Evolutionary conservation across 2,113 vertebrate genomes (phyloP), one percentile per base, ranked within the genome.

Genomic region (Trematomus loennbergii): DNA sequence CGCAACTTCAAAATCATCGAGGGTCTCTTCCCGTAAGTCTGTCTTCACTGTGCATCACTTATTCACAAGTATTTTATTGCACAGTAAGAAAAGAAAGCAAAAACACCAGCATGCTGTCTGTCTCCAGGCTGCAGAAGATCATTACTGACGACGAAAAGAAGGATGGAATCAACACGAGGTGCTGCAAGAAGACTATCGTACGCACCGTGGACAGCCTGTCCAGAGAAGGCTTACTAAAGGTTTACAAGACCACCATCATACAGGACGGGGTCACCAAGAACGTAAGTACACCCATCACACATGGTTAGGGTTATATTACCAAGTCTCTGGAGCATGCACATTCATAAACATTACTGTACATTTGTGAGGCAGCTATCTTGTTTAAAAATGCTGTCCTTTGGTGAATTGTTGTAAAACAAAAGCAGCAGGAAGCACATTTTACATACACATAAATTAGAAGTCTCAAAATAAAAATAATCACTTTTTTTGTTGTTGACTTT

Each of bases 161-260:
- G 68, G 96, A 97, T 50, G 98, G 98, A 0, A 91, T 97, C 68
- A 94, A 82, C 74, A 95, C 96, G 29, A 97, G 95, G 85, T 98
- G 98, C 82, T 99, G 98, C 86, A 98, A 96, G 87, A 99, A 99
- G 87, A 98, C 97, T 5, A 96, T 99, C 0, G 1, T 97, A n/a
- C 96, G 98, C 60, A 82, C 99, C 33, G 94, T 97, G 10, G 94
- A 95, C 57, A 85, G 87, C 72, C 93, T 99, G 54, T 96, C 97
- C 0, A 95, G 94, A 86, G 97, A 99, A 55, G 97, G 97, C 0
- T 79, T 97, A 49, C 87, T 99, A 5, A 92, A 96, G 57, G 78
- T 99, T 10, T 99, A 95, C 61, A 94, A 94, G 17, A 99, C 98
- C 1, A 98, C 96, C 0, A 94, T 99, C 10, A 92, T 99, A 55